Evolutionary conservation across 2,888 invertebrate species (phyloP).

Genomic region (Acutogordius australiensis): DNA sequence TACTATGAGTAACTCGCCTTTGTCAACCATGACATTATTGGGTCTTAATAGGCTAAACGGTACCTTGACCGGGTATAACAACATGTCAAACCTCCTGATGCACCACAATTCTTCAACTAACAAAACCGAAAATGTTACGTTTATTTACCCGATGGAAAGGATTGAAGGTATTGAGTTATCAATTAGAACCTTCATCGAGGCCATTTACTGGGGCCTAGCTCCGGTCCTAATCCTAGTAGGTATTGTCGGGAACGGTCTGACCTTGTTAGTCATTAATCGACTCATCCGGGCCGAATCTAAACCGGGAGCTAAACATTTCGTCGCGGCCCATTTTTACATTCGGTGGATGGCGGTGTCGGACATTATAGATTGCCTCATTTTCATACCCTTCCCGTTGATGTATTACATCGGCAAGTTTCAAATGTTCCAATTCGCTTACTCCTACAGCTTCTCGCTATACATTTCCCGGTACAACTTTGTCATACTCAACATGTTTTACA

Average conservation of each 20-base stretch:
- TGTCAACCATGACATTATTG: too few species aligned
- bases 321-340: background rate
- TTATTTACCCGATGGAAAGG: conserved; percentile 1
- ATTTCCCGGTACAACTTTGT: background rate
- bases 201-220: background rate
- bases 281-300: background rate
- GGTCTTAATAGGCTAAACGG: too few species aligned
- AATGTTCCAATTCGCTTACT: background rate
- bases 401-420: background rate
- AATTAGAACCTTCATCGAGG: background rate
- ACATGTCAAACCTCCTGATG: too few species aligned
- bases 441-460: background rate
- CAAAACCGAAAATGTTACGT: too few species aligned
- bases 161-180: background rate
- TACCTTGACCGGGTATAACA: too few species aligned
- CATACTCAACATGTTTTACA: background rate
- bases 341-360: background rate
- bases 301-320: background rate
- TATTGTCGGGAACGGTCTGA: background rate
- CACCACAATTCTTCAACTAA: too few species aligned
- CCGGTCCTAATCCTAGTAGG: background rate
- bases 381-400: conserved; percentile 2
- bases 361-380: background rate
- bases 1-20: too few species aligned
- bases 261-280: background rate